These are phyloP conservation scores for Enteromius trimaculatus DNA, from an alignment of 2,797 vertebrate species.

Conservation along the genomic window DNA sequence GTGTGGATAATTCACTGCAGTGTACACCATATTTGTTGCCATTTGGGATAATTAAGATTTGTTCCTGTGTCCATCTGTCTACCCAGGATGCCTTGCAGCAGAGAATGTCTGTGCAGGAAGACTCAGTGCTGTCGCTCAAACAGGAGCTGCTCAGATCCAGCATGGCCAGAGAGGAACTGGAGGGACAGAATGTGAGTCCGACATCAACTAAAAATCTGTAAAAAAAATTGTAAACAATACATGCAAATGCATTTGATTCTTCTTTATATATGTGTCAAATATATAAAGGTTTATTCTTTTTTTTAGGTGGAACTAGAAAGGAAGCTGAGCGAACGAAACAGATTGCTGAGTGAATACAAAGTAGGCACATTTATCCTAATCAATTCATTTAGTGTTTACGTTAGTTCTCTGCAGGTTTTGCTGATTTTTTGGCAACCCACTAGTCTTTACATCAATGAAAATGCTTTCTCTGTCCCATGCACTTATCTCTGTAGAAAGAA, in stretches of 20 bases:
- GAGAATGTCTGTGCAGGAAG: conserved; percentile 90
- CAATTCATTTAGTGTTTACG: neutral
- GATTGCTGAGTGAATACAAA: conserved; percentile 89
- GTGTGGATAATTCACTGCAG: neutral
- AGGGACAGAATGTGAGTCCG: conserved; percentile 91
- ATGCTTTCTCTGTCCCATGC: neutral
- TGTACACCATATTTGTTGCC: neutral
- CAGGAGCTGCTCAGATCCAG: conserved; percentile 92
- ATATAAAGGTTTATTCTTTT: conserved; percentile 18
- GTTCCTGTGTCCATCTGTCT: conserved; percentile 26
- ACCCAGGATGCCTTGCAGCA: conserved; percentile 94
- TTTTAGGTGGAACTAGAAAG: conserved; percentile 89
- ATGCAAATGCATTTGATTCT: neutral
- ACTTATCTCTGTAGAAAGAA: conserved; percentile 76
- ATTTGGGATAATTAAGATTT: neutral
- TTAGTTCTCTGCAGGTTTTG: neutral
- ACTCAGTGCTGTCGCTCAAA: conserved; percentile 92
- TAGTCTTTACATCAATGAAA: conserved; percentile 38
- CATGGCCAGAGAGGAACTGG: conserved; percentile 95
- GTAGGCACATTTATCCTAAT: conserved; percentile 64
- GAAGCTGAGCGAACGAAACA: conserved; percentile 89
- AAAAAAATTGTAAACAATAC: neutral
- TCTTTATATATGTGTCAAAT: neutral
- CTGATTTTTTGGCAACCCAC: neutral
- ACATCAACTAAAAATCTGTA: neutral